Evolutionary conservation across 2,888 invertebrate genomes (phyloP).

Genomic region (Laothoe populi): DNA sequence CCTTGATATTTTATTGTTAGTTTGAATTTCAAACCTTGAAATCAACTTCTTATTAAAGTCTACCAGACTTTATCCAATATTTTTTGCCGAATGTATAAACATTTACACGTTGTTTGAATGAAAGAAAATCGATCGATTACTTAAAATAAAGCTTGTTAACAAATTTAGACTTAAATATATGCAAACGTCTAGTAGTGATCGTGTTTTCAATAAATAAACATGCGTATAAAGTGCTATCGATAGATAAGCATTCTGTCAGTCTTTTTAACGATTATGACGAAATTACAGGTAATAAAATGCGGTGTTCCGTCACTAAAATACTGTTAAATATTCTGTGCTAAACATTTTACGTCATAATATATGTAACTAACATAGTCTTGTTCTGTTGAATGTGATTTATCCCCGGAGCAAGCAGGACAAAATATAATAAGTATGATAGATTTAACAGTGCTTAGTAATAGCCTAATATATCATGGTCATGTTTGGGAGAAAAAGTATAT

Average conservation of each 20-base stretch:
- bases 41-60: background rate
- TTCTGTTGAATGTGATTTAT: too few relatives aligned
- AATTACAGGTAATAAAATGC: background rate
- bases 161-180: constrained; percentile 13
- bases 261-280: background rate
- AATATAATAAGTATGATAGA: too few relatives aligned
- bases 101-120: constrained; percentile 1
- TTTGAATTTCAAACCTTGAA: background rate
- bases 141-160: constrained; percentile 19
- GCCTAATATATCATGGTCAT: too few relatives aligned
- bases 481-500: too few relatives aligned
- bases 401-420: too few relatives aligned
- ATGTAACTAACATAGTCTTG: too few relatives aligned
- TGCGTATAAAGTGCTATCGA: background rate
- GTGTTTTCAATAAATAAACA: constrained; percentile 8
- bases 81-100: background rate
- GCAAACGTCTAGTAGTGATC: constrained; percentile 5
- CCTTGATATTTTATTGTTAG: too few relatives aligned
- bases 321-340: too few relatives aligned
- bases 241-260: background rate
- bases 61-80: background rate
- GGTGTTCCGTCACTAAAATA: too few relatives aligned
- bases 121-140: constrained; percentile 1
- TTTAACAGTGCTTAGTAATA: too few relatives aligned
- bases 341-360: too few relatives aligned